Conservation (phyloP, 1,140 invertebrate species). For the Mya arenaria region DNA sequence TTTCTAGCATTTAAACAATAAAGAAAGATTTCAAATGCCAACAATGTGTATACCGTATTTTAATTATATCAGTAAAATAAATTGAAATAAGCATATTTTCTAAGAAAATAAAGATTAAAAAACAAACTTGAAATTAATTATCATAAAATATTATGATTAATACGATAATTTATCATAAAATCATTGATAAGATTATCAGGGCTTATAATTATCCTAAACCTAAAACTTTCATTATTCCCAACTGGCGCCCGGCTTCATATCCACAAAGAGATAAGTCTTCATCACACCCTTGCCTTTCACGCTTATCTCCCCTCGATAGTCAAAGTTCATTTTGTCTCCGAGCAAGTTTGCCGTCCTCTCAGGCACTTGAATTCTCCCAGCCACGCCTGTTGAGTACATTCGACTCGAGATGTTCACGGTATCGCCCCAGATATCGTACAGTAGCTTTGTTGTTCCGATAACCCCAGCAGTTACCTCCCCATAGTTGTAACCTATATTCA, state of each 20-base stretch:
- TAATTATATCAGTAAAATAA: too few relatives aligned
- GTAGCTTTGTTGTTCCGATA: slow-evolving; percentile 96
- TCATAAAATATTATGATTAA: too few relatives aligned
- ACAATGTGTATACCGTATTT: too few relatives aligned
- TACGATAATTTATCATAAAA: too few relatives aligned
- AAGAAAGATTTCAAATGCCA: too few relatives aligned
- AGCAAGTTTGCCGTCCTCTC: slow-evolving; percentile 82
- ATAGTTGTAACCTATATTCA: slow-evolving; percentile 87
- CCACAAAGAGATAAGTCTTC: slow-evolving; percentile 86
- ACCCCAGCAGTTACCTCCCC: slow-evolving; percentile 98
- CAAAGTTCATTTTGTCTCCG: slow-evolving; percentile 82
- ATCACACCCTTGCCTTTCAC: slow-evolving; percentile 82
- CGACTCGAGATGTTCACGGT: slow-evolving; percentile 98
- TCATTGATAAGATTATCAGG: too few relatives aligned
- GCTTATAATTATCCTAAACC: too few relatives aligned
- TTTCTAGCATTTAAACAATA: too few relatives aligned
- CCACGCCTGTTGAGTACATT: slow-evolving; percentile 92
- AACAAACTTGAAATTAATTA: too few relatives aligned
- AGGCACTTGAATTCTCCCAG: slow-evolving; percentile 92
- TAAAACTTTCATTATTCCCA: too few relatives aligned
- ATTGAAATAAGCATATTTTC: too few relatives aligned
- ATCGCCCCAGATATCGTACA: slow-evolving; percentile 99
- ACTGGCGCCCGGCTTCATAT: slow-evolving; percentile 69
- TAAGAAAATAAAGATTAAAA: too few relatives aligned
- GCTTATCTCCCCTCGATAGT: slow-evolving; percentile 77